phyloP scores from a whole-genome alignment of 2,113 vertebrate species.

The Tamias sibiricus region DNA sequence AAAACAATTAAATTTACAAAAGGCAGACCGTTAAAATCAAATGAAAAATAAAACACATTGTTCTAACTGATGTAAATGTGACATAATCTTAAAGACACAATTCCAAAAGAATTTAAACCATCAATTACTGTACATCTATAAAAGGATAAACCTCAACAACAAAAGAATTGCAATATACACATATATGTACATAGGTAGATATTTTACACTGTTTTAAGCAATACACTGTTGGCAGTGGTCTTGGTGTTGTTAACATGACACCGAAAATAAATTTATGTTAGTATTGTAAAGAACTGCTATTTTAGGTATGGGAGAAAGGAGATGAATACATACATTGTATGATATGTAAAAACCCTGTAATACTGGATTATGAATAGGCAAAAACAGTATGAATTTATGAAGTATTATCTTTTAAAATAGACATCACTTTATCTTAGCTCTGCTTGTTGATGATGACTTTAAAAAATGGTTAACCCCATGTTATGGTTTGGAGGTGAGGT shows the following conservation, averaged over 20 bases:
- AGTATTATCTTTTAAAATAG: neutral
- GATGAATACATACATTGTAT: neutral
- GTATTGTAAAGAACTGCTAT: neutral
- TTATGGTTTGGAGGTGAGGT: no score
- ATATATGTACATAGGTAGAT: neutral
- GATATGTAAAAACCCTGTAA: neutral
- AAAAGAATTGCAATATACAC: neutral
- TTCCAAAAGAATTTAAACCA: constrained; percentile 3
- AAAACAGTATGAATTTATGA: neutral
- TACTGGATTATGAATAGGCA: neutral
- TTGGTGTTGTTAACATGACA: neutral
- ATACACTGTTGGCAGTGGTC: neutral
- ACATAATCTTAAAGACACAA: neutral
- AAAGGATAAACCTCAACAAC: neutral
- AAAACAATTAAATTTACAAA: constrained; percentile 34
- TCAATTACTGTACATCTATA: neutral
- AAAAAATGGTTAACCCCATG: neutral
- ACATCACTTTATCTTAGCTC: neutral
- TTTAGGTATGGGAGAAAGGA: neutral
- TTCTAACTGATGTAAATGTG: neutral
- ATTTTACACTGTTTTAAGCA: neutral
- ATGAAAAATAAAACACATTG: neutral
- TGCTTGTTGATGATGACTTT: neutral
- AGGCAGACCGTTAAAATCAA: neutral
- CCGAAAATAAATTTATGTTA: constrained; percentile 3